Evolutionary conservation across 1,140 invertebrate species (phyloP).

Genomic region (Matsumurasca onukii): DNA sequence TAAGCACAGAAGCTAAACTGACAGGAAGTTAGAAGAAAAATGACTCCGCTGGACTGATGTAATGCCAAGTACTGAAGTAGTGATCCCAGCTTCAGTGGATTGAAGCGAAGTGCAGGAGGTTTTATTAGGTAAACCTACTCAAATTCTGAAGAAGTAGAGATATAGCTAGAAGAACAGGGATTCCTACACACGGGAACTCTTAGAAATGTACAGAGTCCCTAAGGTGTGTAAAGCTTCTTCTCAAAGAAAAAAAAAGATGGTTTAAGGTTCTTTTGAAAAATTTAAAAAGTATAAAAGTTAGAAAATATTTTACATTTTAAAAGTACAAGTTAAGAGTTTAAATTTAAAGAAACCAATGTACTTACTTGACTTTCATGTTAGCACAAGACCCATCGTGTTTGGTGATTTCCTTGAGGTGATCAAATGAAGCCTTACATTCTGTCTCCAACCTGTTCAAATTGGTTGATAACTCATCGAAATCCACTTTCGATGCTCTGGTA

Average conservation of each 20-base stretch:
- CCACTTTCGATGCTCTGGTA: conserved; percentile 89
- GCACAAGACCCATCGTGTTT: conserved; percentile 90
- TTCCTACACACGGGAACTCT: too few relatives aligned
- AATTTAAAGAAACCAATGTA: conserved; percentile 30
- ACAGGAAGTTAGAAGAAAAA: too few relatives aligned
- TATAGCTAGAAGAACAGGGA: too few relatives aligned
- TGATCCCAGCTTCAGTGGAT: too few relatives aligned
- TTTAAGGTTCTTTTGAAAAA: neutral
- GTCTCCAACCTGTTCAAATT: conserved; percentile 88
- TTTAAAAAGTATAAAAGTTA: neutral
- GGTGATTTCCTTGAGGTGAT: conserved; percentile 92
- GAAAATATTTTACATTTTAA: neutral
- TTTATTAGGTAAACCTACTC: too few relatives aligned
- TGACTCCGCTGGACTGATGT: too few relatives aligned
- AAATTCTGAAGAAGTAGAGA: too few relatives aligned
- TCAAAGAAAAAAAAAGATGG: neutral
- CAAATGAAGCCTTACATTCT: conserved; percentile 97
- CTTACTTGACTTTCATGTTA: conserved; percentile 81
- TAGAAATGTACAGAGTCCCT: too few relatives aligned
- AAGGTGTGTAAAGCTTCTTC: neutral
- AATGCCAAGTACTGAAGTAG: too few relatives aligned
- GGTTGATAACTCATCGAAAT: conserved; percentile 84
- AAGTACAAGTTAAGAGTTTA: neutral
- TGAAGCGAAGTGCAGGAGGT: too few relatives aligned
- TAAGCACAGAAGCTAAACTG: too few relatives aligned